Evolutionary conservation across 2,888 invertebrate genomes (phyloP).

Genomic region (Portevinia maculata): DNA sequence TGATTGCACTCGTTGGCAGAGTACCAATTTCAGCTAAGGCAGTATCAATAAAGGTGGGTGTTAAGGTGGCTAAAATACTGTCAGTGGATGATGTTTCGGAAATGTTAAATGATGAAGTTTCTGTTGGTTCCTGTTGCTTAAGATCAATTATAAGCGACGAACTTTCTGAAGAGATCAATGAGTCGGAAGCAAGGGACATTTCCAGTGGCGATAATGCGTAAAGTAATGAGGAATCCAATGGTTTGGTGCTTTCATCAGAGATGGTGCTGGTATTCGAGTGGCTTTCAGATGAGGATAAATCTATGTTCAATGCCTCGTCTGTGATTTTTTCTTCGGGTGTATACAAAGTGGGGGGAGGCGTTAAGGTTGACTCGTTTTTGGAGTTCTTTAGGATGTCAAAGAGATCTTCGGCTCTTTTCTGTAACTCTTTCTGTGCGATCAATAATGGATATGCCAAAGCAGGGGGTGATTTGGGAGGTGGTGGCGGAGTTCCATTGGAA

Average conservation of each 20-base stretch:
- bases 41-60: conserved; percentile 81
- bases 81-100: conserved; percentile 56
- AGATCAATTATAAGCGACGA: conserved; percentile 49
- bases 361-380: conserved; percentile 51
- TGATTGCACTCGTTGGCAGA: conserved; percentile 84
- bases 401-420: conserved; percentile 77
- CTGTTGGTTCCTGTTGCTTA: conserved; percentile 41
- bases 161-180: conserved; percentile 45
- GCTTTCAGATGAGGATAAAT: conserved; percentile 44
- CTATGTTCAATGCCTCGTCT: conserved; percentile 6
- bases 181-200: conserved; percentile 28
- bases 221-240: conserved; percentile 28
- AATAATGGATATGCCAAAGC: conserved; percentile 47
- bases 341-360: conserved; percentile 32
- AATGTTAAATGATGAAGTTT: conserved; percentile 19
- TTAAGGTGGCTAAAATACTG: conserved; percentile 79
- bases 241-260: conserved; percentile 47
- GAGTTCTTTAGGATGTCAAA: conserved; percentile 81
- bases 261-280: conserved; percentile 51
- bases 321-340: conserved; percentile 10
- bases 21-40: conserved; percentile 78
- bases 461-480: conserved; percentile 63
- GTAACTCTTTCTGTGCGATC: conserved; percentile 46
- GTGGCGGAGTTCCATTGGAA: neutral
- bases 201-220: conserved; percentile 24